Evolutionary conservation across 1,140 invertebrate species (phyloP).

Genomic region (Paralvinella palmiformis): DNA sequence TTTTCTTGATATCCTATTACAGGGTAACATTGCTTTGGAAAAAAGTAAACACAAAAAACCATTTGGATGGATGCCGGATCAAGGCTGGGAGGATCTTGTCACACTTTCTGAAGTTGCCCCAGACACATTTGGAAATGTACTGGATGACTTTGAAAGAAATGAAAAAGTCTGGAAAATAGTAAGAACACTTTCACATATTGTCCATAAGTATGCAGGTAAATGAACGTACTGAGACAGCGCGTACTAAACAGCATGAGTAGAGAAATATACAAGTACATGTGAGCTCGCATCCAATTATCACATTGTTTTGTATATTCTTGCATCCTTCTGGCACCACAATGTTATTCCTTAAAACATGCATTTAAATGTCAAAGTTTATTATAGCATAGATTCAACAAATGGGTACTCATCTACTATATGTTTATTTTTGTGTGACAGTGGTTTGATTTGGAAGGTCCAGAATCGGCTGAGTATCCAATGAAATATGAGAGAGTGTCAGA

Average conservation of each 20-base stretch:
- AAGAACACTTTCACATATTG: conserved; percentile 18
- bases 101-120: conserved; percentile 66
- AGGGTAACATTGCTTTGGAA: conserved; percentile 68
- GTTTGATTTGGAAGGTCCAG: conserved; percentile 74
- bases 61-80: conserved; percentile 62
- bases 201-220: not conserved
- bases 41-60: conserved; percentile 64
- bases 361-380: too few species aligned
- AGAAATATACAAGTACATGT: too few species aligned
- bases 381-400: too few species aligned
- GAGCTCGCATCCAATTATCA: too few species aligned
- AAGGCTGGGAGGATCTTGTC: conserved; percentile 75
- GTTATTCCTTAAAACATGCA: too few species aligned
- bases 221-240: not conserved
- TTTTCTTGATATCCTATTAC: conserved; percentile 6
- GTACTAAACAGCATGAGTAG: too few species aligned
- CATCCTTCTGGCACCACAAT: too few species aligned
- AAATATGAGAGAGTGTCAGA: conserved; percentile 59
- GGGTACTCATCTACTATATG: not conserved
- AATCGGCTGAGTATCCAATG: conserved; percentile 61
- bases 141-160: conserved; percentile 60
- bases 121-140: conserved; percentile 60
- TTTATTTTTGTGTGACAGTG: conserved; percentile 55
- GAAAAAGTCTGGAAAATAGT: conserved; percentile 65
- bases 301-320: too few species aligned